Evolutionary conservation across 2,113 vertebrate genomes (phyloP).

Genomic region (Bucco capensis): DNA sequence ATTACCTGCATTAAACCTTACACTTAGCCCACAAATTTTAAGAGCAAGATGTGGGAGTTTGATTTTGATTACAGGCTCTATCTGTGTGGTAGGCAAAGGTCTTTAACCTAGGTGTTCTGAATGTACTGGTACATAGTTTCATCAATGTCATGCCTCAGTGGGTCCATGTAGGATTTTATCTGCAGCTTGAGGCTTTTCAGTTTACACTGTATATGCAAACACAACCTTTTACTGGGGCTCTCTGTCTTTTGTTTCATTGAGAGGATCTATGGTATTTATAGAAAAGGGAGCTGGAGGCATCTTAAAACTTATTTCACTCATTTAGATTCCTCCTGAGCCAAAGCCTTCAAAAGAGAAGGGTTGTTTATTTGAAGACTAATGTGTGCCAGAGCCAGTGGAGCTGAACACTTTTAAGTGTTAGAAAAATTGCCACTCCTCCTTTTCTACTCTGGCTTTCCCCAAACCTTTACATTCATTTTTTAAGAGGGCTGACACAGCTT

Average conservation of each 20-base stretch:
- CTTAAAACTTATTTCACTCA: conserved; percentile 24
- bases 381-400: background rate
- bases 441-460: background rate
- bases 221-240: conserved; percentile 51
- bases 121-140: conserved; percentile 43
- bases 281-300: conserved; percentile 39
- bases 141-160: conserved; percentile 51
- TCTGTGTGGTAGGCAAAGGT: conserved; percentile 64
- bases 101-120: conserved; percentile 45
- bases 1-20: conserved; percentile 67
- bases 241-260: conserved; percentile 55
- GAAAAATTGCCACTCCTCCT: background rate
- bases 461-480: background rate
- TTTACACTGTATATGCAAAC: conserved; percentile 60
- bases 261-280: conserved; percentile 40
- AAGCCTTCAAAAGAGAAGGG: conserved; percentile 34
- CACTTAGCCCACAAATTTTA: conserved; percentile 51
- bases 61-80: conserved; percentile 65
- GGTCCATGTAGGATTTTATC: conserved; percentile 64
- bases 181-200: conserved; percentile 62
- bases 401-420: background rate
- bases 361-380: conserved; percentile 43
- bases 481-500: background rate
- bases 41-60: conserved; percentile 69
- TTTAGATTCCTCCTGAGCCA: background rate